Conservation (phyloP, 1,140 invertebrate genomes). For the Macrosteles quadrilineatus region DNA sequence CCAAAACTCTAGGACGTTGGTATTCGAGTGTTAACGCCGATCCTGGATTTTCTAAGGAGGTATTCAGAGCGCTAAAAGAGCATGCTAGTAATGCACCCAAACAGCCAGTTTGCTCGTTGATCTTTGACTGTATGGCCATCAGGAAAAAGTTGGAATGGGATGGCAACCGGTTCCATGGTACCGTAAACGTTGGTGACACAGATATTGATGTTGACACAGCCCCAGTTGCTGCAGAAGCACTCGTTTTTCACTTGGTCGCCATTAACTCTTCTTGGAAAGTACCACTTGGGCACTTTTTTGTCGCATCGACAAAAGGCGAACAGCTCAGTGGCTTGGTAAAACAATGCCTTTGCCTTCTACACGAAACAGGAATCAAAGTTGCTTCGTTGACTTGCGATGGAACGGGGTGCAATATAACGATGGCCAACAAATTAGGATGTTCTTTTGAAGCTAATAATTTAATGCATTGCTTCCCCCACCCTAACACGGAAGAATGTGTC, state of each 20-base stretch:
- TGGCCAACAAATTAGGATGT: conserved; percentile 33
- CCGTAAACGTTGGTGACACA: background rate
- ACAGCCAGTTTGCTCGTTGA: conserved; percentile 31
- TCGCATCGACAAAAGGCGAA: no score
- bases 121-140: conserved; percentile 41
- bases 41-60: no score
- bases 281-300: conserved; percentile 47
- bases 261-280: conserved; percentile 47
- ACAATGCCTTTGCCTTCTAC: conserved; percentile 36
- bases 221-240: conserved; percentile 44
- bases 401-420: conserved; percentile 23
- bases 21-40: no score
- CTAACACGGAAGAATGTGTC: conserved; percentile 31
- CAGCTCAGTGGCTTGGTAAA: no score
- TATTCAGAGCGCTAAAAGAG: conserved; percentile 46
- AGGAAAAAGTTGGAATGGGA: conserved; percentile 39
- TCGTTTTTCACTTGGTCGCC: conserved; percentile 46
- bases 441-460: conserved; percentile 8
- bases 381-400: no score
- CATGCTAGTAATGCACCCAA: conserved; percentile 5
- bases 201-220: conserved; percentile 38
- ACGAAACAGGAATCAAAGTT: conserved; percentile 28
- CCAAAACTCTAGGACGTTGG: no score
- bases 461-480: conserved; percentile 29
- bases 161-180: conserved; percentile 27